Percentiles rank a stretch among this genome's conserved stretches.
Conservation (phyloP, 2,888 invertebrate genomes). For the Drosophila lacicola region DNA sequence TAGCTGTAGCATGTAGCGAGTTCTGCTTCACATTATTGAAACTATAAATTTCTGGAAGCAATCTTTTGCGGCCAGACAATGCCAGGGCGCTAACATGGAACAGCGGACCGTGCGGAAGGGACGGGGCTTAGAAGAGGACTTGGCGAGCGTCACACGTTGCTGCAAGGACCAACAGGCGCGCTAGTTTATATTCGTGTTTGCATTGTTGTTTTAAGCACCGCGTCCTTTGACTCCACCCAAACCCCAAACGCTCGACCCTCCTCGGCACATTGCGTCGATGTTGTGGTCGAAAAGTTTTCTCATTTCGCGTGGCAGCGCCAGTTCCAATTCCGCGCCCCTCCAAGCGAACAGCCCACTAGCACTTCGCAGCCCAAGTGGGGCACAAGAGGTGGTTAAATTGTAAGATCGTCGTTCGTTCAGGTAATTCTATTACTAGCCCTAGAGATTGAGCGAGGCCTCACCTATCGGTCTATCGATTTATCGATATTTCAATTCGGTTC, state of each 20-base stretch:
- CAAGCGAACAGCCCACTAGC: no score
- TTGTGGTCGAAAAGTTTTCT: constrained; percentile 79
- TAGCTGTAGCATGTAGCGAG: constrained; percentile 62
- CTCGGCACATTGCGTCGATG: constrained; percentile 59
- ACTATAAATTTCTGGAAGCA: constrained; percentile 78
- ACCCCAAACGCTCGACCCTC: neutral
- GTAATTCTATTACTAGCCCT: neutral
- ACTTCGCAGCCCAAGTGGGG: neutral
- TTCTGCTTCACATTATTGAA: constrained; percentile 75
- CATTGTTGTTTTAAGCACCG: constrained; percentile 69
- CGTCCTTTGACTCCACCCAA: constrained; percentile 16
- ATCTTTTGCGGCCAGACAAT: constrained; percentile 79
- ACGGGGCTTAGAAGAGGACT: neutral
- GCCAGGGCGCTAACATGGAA: constrained; percentile 10
- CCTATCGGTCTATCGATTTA: neutral
- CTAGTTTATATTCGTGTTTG: constrained; percentile 58
- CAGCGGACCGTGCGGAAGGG: neutral
- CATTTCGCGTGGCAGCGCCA: constrained; percentile 68
- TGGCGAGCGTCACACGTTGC: constrained; percentile 14
- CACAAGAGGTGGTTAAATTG: neutral
- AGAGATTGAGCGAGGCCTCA: neutral
- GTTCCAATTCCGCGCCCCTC: constrained; percentile 16
- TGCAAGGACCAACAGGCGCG: constrained; percentile 25
- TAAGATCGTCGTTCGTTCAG: neutral
- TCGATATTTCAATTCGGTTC: neutral